Base-by-base conservation (phyloP, 2,113 vertebrate genomes). In the Phalacrocorax aristotelis region DNA sequence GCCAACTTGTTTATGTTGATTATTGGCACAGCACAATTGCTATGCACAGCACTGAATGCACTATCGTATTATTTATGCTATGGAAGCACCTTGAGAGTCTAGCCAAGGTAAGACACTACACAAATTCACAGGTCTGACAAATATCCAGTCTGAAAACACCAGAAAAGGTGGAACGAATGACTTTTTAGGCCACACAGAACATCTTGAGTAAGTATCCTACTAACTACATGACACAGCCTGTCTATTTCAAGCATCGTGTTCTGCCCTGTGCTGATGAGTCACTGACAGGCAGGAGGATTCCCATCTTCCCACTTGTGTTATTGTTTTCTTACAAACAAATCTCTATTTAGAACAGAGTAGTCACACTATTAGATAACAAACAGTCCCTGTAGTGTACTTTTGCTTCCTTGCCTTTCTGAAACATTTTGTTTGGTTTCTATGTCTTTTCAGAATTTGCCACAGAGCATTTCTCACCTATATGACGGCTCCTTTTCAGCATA, bases 181-280 rank as follows among this genome's bases (percentile, higher is more conserved):
- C 19, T 61, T 61, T 40, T 32, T 11, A 9, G 18, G 68, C 22
- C 70, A 55, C 29, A 38, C 4, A 85, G 32, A 78, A 32, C 34
- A 30, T 7, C 34, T 2, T 6, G 34, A 83, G 27, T 30, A 22
- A 58, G 22, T 1, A 10, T 5, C 65, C 40, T 6, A 2, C 22
- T 8, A 38, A 8, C 19, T 30, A 36, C 11, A 36, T 10, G 40
- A 12, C 34, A 22, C 36, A 74, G 72, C 29, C 79, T 51, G 10
- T 23, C 51, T n/a, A 0, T 17, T 75, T 32, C 42, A n/a, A 0
- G 3, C 49, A 51, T 2, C 2, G 3, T 9, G 0, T 7, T 44
- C 60, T 40, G 32, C 25, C 72, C 77, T 40, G 51, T 0, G 0
- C 10, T 15, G 54, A 10, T 4, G 48, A 62, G 44, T 30, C 54